Base-by-base conservation (phyloP, 1,140 invertebrate genomes). In the Neodiprion pinetum region DNA sequence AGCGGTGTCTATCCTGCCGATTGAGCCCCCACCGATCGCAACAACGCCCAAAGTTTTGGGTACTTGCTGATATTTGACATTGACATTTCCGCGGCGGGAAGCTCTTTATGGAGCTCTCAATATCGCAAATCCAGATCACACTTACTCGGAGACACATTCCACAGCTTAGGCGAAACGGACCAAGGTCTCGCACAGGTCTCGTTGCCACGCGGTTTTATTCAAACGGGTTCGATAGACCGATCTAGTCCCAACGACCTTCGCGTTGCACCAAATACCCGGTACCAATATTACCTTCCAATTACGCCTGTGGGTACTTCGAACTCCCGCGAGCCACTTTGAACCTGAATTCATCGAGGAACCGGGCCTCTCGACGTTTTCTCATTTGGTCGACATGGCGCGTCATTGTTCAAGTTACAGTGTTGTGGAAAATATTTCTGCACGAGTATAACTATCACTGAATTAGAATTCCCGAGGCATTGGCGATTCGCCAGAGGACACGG, bases 61-160 rank as follows among this genome's bases (percentile, higher is more conserved):
- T 61, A 61, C 53, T 61, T 61, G 53, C 53, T 61, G 7, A 61
- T 61, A 61, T 69, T 47, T 47, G 67, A 69, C 67, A 69, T 69
- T 69, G 67, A 69, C 67, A 69, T 69, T 69, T 69, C 3, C 61
- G 61, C 28, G 10, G 67, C n/a, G 40, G 67, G 67, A 69, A 69
- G 67, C 67, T 69, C 67, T 21, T 21, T 69, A 47, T 69, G 67
- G 53, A 61, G 53, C 53, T 61, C 11, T 61, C 53, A 61, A 61
- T 61, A 61, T 61, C 0, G n/a, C 11, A 17, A 14, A 2, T 61
- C n/a, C 28, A 40, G 28, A 40, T 40, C 28, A 40, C 28, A 40
- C 5, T 40, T 14, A 61, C 53, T 12, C 11, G 53, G 53, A 9
- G 53, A 61, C 53, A 61, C 53, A 61, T 61, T 61, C 53, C 53